Conservation (phyloP, 2,797 vertebrate species). For the Sphenodon punctatus region DNA sequence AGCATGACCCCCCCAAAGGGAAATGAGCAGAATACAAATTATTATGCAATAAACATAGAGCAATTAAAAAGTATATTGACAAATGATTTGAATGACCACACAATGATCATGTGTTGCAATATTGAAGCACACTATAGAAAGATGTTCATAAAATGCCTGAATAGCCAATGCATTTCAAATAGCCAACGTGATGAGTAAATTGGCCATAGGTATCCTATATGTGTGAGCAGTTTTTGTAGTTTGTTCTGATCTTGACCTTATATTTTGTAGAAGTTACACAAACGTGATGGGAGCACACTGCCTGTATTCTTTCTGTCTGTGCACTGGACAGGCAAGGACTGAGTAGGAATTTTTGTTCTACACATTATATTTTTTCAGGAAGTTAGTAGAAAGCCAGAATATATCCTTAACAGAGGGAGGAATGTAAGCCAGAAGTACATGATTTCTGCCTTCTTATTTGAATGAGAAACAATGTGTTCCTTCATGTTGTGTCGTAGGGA, state of each 20-base stretch:
- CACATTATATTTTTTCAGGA: background rate
- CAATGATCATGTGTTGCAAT: too few relatives aligned
- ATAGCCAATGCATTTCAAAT: too few relatives aligned
- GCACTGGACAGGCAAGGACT: background rate
- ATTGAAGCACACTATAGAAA: too few relatives aligned
- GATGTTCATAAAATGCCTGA: too few relatives aligned
- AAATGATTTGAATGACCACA: too few relatives aligned
- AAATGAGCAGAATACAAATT: too few relatives aligned
- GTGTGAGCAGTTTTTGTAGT: slow-evolving; percentile 26
- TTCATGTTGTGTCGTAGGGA: too few relatives aligned
- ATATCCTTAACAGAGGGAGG: background rate
- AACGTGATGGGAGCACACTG: background rate
- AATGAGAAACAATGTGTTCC: background rate
- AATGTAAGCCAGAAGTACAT: background rate
- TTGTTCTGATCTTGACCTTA: background rate
- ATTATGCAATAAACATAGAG: too few relatives aligned
- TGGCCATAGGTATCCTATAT: background rate
- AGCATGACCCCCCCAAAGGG: too few relatives aligned
- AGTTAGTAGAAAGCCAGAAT: slow-evolving; percentile 25
- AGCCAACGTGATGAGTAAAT: too few relatives aligned
- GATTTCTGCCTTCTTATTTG: background rate
- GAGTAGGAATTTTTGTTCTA: background rate
- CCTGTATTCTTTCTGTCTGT: background rate
- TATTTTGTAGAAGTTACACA: background rate
- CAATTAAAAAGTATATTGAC: too few relatives aligned